These are phyloP conservation scores for Epizoanthus scotinus DNA, from an alignment of 92 coral and sea anemone species.

Conservation along the genomic window DNA sequence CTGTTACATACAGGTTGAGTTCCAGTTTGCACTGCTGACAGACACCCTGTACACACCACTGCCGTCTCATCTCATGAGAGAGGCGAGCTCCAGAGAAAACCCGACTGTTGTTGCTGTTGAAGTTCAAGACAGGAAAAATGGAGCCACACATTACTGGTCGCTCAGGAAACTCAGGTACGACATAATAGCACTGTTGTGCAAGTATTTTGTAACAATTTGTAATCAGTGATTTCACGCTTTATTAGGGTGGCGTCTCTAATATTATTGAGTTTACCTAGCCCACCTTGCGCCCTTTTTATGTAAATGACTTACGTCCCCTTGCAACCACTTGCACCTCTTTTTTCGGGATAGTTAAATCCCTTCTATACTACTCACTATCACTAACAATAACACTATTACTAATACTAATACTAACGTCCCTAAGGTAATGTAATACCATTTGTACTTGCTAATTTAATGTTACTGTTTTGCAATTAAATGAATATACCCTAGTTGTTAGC, in stretches of 20 bases:
- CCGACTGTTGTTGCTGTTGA: slow-evolving; percentile 90
- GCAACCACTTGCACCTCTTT: too few species aligned
- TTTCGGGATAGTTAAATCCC: too few species aligned
- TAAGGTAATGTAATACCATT: too few species aligned
- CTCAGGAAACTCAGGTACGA: slow-evolving; percentile 81
- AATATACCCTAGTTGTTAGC: not conserved
- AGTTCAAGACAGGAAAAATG: slow-evolving; percentile 87
- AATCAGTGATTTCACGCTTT: not conserved
- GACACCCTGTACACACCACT: slow-evolving; percentile 85
- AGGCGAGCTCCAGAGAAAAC: slow-evolving; percentile 44
- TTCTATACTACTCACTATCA: too few species aligned
- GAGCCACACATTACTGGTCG: slow-evolving; percentile 93
- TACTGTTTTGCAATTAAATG: not conserved
- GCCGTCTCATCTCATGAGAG: slow-evolving; percentile 58
- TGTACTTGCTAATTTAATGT: too few species aligned
- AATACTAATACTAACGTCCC: too few species aligned
- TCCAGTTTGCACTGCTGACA: slow-evolving; percentile 81
- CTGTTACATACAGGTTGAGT: slow-evolving; percentile 72
- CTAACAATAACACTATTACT: too few species aligned
- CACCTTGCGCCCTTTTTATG: too few species aligned
- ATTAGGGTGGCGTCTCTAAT: not conserved
- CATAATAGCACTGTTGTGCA: not conserved
- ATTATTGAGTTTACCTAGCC: not conserved
- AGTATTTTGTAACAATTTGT: too few species aligned
- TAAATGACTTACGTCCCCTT: too few species aligned